These are phyloP conservation scores for Eurois occulta DNA, from an alignment of 2,888 invertebrate genomes.

Conservation along the genomic window DNA sequence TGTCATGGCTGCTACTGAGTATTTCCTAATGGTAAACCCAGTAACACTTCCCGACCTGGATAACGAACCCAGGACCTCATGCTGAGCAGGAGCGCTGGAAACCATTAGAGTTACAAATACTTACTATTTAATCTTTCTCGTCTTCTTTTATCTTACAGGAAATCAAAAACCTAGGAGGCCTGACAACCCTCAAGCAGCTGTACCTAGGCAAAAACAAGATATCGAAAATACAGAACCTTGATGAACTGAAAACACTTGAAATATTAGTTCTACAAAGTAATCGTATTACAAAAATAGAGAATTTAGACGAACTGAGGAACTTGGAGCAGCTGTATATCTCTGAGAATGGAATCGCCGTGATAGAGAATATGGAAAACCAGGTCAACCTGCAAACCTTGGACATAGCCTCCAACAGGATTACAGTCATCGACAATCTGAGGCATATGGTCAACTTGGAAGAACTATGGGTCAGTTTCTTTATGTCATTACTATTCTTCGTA, in stretches of 20 bases:
- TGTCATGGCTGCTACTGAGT: no score
- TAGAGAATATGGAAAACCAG: slow-evolving; percentile 94
- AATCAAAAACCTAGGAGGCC: slow-evolving; percentile 95
- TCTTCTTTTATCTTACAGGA: slow-evolving; percentile 87
- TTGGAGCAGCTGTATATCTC: slow-evolving; percentile 97
- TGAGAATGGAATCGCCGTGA: slow-evolving; percentile 96
- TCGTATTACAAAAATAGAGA: slow-evolving; percentile 96
- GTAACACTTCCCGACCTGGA: no score
- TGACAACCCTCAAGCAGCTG: slow-evolving; percentile 94
- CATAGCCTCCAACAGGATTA: slow-evolving; percentile 96
- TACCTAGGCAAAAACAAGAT: slow-evolving; percentile 99
- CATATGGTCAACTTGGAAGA: slow-evolving; percentile 96
- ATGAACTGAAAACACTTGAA: slow-evolving; percentile 93
- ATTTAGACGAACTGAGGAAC: slow-evolving; percentile 93
- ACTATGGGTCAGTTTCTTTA: slow-evolving; percentile 94
- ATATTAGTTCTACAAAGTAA: slow-evolving; percentile 98
- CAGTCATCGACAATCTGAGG: slow-evolving; percentile 93
- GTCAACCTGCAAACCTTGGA: slow-evolving; percentile 95
- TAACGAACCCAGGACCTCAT: no score
- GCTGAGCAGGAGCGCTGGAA: no score
- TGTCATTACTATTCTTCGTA: neutral
- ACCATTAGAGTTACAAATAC: no score
- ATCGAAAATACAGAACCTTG: slow-evolving; percentile 95
- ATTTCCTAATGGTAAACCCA: no score
- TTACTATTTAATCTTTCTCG: neutral